A percentile compares a stretch with the other conserved stretches of the same genome.
phyloP scores from a whole-genome alignment of 2,797 vertebrate genomes.

The Scyliorhinus canicula region DNA sequence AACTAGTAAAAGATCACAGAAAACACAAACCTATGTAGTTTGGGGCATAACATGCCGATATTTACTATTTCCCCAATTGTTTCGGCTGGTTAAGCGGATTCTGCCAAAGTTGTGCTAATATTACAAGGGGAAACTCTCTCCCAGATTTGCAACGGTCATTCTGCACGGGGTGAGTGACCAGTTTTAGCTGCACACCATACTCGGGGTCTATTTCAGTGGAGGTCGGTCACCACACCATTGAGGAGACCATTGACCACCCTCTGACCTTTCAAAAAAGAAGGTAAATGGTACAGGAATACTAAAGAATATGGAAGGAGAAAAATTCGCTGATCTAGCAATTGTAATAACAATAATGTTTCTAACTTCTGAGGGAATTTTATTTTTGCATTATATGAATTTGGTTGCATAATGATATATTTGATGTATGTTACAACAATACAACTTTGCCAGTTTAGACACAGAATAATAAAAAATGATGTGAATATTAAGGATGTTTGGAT shows the following conservation, averaged over 20 bases:
- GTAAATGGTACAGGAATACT: not conserved
- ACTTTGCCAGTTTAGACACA: not conserved
- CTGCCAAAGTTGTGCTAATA: not conserved
- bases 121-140: not conserved
- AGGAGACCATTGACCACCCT: not conserved
- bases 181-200: not conserved
- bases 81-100: not conserved
- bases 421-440: not conserved
- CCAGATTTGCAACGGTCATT: not conserved
- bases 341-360: not conserved
- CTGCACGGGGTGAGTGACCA: not conserved
- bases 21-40: not conserved
- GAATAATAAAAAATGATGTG: not conserved
- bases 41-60: not conserved
- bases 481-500: not conserved
- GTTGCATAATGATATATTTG: not conserved
- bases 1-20: not conserved
- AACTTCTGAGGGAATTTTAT: not conserved
- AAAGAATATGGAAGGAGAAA: not conserved
- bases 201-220: not conserved
- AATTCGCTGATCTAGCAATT: not conserved
- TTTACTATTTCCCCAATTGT: not conserved
- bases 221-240: no score
- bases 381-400: not conserved
- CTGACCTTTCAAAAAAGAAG: not conserved